These are phyloP conservation scores for Chrysaora quinquecirrha DNA, from an alignment of 30 jellyfish, hydroid and myxozoan genomes.

Conservation along the genomic window DNA sequence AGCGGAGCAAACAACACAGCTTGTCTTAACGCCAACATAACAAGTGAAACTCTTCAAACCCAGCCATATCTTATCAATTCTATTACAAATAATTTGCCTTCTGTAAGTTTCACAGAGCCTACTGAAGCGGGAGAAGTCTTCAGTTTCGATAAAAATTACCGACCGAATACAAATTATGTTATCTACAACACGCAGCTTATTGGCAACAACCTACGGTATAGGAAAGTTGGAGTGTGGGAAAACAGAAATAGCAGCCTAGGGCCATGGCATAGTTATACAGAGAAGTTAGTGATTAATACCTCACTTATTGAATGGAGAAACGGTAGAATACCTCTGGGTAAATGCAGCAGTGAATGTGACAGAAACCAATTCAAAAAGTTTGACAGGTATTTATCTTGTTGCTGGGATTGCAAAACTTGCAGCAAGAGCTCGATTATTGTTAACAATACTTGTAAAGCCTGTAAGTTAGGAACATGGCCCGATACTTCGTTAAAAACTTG, in stretches of 20 bases:
- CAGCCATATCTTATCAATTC: not conserved
- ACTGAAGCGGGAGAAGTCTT: slow-evolving; percentile 8
- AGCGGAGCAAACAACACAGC: not conserved
- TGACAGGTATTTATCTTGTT: slow-evolving; percentile 26
- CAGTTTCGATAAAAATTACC: slow-evolving; percentile 10
- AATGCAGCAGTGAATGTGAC: slow-evolving; percentile 40
- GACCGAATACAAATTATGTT: slow-evolving; percentile 16
- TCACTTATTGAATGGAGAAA: slow-evolving; percentile 27
- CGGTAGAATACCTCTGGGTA: not conserved
- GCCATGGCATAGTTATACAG: slow-evolving; percentile 3
- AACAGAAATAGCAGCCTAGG: not conserved
- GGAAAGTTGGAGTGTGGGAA: slow-evolving; percentile 37
- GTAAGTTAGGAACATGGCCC: slow-evolving; percentile 10
- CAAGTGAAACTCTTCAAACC: not conserved
- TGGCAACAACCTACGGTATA: not conserved
- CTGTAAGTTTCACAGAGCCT: slow-evolving; percentile 14
- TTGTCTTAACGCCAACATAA: not conserved
- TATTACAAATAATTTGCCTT: not conserved
- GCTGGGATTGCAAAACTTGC: slow-evolving; percentile 59
- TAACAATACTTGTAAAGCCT: slow-evolving; percentile 45
- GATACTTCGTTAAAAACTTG: slow-evolving; percentile 16
- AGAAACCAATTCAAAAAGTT: not conserved
- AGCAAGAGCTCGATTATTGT: not conserved
- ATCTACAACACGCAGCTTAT: slow-evolving; percentile 35
- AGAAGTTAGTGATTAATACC: not conserved